Conservation (phyloP, 1,140 invertebrate genomes). For the Oppia nitens region DNA sequence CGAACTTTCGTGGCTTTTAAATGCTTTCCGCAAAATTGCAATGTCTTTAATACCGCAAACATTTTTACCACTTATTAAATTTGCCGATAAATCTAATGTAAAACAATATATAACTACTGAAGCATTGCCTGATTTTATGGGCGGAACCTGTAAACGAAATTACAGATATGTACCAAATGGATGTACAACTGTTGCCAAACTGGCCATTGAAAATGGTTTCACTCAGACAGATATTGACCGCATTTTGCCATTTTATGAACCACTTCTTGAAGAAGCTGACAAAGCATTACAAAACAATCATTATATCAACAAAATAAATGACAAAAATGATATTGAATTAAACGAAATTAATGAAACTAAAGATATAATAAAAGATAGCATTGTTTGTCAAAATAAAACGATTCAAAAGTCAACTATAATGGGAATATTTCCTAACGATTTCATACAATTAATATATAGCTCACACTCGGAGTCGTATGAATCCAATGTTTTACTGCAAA, state of each 20-base stretch:
- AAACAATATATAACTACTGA: constrained; percentile 3
- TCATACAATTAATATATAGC: not conserved
- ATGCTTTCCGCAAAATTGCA: constrained; percentile 7
- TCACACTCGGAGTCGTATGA: not conserved
- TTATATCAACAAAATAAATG: too few relatives aligned
- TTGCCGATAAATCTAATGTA: constrained; percentile 1
- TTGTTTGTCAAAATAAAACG: not conserved
- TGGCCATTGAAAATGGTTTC: not conserved
- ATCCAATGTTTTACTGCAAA: not conserved
- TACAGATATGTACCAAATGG: constrained; percentile 12
- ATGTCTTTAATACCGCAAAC: constrained; percentile 7
- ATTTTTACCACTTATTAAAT: not conserved
- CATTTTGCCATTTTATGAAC: not conserved
- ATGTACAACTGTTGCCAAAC: not conserved
- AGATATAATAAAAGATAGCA: too few relatives aligned
- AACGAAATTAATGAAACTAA: too few relatives aligned
- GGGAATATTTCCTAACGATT: not conserved
- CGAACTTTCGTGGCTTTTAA: constrained; percentile 16
- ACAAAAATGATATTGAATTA: too few relatives aligned
- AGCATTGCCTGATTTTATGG: constrained; percentile 14
- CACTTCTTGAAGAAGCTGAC: constrained; percentile 6
- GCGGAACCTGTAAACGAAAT: constrained; percentile 7
- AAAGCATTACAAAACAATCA: not conserved
- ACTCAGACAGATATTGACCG: not conserved
- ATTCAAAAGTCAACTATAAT: not conserved